Percentiles rank a stretch among this genome's conserved stretches.
phyloP scores from a whole-genome alignment of 1,140 invertebrate genomes.

The Oryctes rhinoceros region DNA sequence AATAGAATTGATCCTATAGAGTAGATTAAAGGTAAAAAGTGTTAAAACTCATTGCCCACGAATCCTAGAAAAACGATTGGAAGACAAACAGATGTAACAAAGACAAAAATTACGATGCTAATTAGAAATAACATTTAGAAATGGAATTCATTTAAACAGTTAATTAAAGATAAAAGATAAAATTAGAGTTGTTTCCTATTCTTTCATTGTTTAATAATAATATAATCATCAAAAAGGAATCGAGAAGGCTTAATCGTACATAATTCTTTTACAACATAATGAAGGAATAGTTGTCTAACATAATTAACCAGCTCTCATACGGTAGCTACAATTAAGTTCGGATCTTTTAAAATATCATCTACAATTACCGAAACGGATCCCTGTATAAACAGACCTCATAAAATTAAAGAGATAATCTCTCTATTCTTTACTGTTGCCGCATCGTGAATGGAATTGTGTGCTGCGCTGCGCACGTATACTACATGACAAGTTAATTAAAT shows the following conservation, averaged over 20 bases:
- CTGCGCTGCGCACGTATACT: neutral
- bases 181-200: too few relatives aligned
- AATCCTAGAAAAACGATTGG: too few relatives aligned
- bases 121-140: too few relatives aligned
- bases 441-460: slow-evolving; percentile 6
- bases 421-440: slow-evolving; percentile 19
- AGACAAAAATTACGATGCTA: too few relatives aligned
- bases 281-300: neutral
- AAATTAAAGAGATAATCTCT: slow-evolving; percentile 33
- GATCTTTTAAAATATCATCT: slow-evolving; percentile 33
- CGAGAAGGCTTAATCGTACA: neutral
- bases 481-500: slow-evolving; percentile 34
- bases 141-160: too few relatives aligned
- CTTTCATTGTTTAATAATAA: too few relatives aligned
- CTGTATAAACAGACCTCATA: neutral
- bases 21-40: too few relatives aligned
- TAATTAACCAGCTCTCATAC: neutral
- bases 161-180: too few relatives aligned
- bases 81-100: too few relatives aligned
- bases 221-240: too few relatives aligned
- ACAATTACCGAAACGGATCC: slow-evolving; percentile 23
- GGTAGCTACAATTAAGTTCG: slow-evolving; percentile 14
- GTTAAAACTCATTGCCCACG: too few relatives aligned
- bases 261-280: slow-evolving; percentile 14
- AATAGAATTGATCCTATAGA: too few relatives aligned